phyloP scores from a whole-genome alignment of 2,113 vertebrate species.

The Paramormyrops kingsleyae region DNA sequence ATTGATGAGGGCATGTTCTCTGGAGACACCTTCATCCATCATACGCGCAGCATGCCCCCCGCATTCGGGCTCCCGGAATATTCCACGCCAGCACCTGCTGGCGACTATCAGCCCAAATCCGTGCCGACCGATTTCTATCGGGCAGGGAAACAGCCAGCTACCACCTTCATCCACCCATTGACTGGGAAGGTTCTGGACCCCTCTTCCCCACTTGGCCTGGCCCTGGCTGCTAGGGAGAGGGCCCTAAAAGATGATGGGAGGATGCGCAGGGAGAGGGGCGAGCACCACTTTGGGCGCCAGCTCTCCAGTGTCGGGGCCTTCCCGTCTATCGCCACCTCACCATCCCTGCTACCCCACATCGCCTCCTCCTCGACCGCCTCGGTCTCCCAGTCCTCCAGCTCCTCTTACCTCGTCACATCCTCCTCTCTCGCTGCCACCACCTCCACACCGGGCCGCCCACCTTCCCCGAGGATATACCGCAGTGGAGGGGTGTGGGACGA shows the following conservation, averaged over 20 bases:
- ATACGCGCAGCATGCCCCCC: conserved; percentile 67
- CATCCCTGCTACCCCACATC: conserved; percentile 52
- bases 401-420: conserved; percentile 17
- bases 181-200: conserved; percentile 84
- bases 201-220: conserved; percentile 76
- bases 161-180: conserved; percentile 82
- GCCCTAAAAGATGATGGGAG: conserved; percentile 76
- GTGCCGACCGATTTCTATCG: conserved; percentile 51
- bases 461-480: conserved; percentile 60
- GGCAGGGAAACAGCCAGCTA: conserved; percentile 41
- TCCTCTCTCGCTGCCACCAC: conserved; percentile 30
- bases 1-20: conserved; percentile 89
- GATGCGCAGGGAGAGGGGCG: conserved; percentile 55
- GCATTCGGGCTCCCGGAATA: conserved; percentile 68
- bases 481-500: conserved; percentile 40
- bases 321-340: conserved; percentile 52
- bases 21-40: conserved; percentile 70
- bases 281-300: conserved; percentile 62
- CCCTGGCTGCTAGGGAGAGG: conserved; percentile 76
- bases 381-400: conserved; percentile 17
- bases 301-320: conserved; percentile 57
- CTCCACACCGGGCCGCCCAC: conserved; percentile 56
- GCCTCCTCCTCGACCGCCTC: conserved; percentile 49
- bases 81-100: conserved; percentile 50
- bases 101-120: conserved; percentile 58